Evolutionary conservation across 2,888 invertebrate species (phyloP), one percentile per base, ranked within the genome.

Genomic region (Polyommatus icarus): DNA sequence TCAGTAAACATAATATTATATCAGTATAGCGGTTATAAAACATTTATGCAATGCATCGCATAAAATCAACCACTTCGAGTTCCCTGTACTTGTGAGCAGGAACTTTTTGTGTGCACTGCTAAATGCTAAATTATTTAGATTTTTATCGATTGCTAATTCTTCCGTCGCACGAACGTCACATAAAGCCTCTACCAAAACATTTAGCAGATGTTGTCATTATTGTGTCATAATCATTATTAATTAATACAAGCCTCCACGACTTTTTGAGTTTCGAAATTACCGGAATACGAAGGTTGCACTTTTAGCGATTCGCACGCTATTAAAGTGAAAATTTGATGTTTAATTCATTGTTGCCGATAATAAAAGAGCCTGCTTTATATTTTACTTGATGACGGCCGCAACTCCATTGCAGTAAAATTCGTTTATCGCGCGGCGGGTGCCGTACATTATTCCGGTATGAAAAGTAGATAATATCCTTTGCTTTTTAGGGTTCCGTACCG

Each of bases 31-130:
- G 10, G 10, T 46, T 3, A 3, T 46, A 46, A 12, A 10, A 46
- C 10, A 46, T 10, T 46, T 46, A 46, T 12, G 46, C 46, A 46
- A 12, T 46, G 12, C 46, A 46, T 12, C 46, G 20, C 8, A 8
- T 59, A n/a, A 7, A 59, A n/a, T 20, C 8, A 8, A 20, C 20
- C 20, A 59, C 8, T 24, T 61, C 12, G 82, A 79, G 77, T 80
- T 80, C 77, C 75, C 79, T 79, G 61, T 61, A 29, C 24, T 61
- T 61, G 61, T 29, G 61, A 61, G 24, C 24, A 10, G 12, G 7
- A 61, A 24, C 61, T 61, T n/a, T 61, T 7, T 61, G 61, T 61
- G 24, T 61, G 24, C 24, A 15, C 24, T 10, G 46, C 46, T 46
- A 46, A 46, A 46, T 24, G 24, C 24, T 61, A 61, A 61, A 61